These are phyloP conservation scores for Acholoe squamosa DNA, from an alignment of 2,888 invertebrate species.

Conservation along the genomic window DNA sequence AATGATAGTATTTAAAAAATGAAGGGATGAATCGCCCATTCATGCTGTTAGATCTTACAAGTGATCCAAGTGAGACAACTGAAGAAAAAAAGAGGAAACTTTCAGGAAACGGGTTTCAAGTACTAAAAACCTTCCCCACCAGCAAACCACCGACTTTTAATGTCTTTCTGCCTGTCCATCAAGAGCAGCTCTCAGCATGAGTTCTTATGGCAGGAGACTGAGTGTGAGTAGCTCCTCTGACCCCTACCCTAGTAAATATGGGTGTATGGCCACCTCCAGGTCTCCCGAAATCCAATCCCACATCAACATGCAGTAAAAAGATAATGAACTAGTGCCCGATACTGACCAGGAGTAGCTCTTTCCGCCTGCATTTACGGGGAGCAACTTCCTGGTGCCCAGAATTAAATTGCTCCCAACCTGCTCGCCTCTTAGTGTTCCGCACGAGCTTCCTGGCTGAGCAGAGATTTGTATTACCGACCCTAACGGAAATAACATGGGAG, in stretches of 20 bases:
- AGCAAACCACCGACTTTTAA: too few relatives aligned
- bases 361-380: too few relatives aligned
- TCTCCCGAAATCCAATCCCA: not conserved
- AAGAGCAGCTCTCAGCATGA: not conserved
- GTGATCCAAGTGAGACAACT: too few relatives aligned
- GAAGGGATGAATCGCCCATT: too few relatives aligned
- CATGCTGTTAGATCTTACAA: too few relatives aligned
- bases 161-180: not conserved
- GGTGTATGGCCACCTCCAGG: not conserved
- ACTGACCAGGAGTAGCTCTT: not conserved
- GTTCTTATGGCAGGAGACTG: too few relatives aligned
- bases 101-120: too few relatives aligned
- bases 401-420: not conserved
- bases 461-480: constrained; percentile 35
- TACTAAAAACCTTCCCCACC: too few relatives aligned
- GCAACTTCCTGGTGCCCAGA: not conserved
- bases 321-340: constrained; percentile 17
- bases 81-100: too few relatives aligned
- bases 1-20: too few relatives aligned
- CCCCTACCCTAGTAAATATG: not conserved
- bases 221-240: too few relatives aligned
- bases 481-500: constrained; percentile 11
- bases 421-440: not conserved
- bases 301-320: not conserved
- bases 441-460: not conserved